Evolutionary conservation across 2,888 invertebrate species (phyloP), one percentile per base, ranked within the genome.

Genomic region (Nephrotoma appendiculata): DNA sequence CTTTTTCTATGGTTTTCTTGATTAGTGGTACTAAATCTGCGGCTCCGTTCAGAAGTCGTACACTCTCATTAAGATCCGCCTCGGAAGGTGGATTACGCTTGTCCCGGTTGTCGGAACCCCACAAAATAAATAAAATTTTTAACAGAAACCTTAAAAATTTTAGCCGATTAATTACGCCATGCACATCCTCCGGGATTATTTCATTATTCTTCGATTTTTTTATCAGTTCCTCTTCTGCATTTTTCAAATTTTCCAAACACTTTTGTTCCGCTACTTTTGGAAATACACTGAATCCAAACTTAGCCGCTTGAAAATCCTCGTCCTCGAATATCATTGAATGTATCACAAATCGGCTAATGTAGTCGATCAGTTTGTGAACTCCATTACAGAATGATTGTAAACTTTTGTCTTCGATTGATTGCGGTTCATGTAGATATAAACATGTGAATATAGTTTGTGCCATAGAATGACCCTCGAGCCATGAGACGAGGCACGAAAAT

Each of bases 391-490:
- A 98, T 0, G 96, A 96, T 91, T 95, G 96, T 88, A 99, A 92
- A 6, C 95, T 93, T 90, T 95, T 95, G 90, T 98, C 97, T 88
- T 94, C 93, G 88, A 99, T 96, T 87, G 95, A 93, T 89, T 96
- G 94, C 0, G 98, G 98, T 88, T 97, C 96, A 91, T 99, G 98
- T 52, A 98, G 92, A 91, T 99, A 99, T 41, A 99, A 94, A 91
- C 98, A 98, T 42, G 98, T 99, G 90, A 99, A 98, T 7, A 99
- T 96, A 1, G 99, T 99, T 92, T 99, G 99, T 6, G 98, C 98
- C 88, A 99, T 93, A 0, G 97, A 98, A 90, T 98, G 97, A 0
- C 99, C 99, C 91, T 99, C 99, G 15, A 99, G 91, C 99, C 99
- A 99, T 0, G 99, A 98, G 0, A 98, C 98, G 89, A 99, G 93